These are phyloP conservation scores for Trachelipus rathkii DNA, from an alignment of 1,140 invertebrate species.

Conservation along the genomic window DNA sequence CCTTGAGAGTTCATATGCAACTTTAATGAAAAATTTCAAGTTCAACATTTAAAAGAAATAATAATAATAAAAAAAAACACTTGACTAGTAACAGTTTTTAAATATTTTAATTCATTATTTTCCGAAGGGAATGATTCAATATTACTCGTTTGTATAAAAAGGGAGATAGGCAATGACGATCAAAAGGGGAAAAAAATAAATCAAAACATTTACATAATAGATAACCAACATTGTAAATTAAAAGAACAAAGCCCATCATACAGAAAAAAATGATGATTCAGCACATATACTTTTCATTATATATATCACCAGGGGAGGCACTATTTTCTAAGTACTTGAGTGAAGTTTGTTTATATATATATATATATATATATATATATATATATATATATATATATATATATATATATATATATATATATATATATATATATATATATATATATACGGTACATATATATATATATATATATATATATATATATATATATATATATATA, in stretches of 20 bases:
- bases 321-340: slow-evolving; percentile 8
- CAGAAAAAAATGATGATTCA: not conserved
- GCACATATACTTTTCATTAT: not conserved
- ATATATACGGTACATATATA: not conserved
- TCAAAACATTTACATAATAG: not conserved
- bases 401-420: too few species aligned
- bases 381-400: not conserved
- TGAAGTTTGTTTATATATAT: not conserved
- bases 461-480: not conserved
- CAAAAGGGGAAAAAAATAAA: not conserved
- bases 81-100: too few species aligned
- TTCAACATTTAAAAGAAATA: too few species aligned
- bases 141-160: not conserved
- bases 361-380: not conserved
- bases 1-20: too few species aligned
- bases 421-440: too few species aligned
- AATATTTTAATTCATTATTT: too few species aligned
- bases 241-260: not conserved
- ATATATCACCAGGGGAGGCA: slow-evolving; percentile 1
- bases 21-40: too few species aligned
- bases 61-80: too few species aligned
- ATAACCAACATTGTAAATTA: too few species aligned
- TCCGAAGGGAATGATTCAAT: not conserved
- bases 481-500: not conserved
- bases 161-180: not conserved